Evolutionary conservation across 2,797 vertebrate species (phyloP).

Genomic region (Acropternis orthonyx): DNA sequence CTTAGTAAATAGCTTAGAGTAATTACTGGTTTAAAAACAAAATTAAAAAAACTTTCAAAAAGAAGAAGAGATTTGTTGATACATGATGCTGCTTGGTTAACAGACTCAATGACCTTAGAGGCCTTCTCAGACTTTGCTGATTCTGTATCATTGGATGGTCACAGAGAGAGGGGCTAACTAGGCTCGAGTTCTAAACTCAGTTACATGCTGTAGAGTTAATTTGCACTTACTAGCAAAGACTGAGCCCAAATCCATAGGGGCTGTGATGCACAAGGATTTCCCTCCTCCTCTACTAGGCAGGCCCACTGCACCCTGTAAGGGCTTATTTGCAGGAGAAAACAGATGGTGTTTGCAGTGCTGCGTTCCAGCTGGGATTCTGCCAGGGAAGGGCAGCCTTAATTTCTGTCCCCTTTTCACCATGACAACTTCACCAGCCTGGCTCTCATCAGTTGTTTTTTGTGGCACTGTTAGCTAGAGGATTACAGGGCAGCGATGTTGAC

Average conservation of each 20-base stretch:
- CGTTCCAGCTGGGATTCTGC: conserved; percentile 46
- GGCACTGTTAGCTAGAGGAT: background rate
- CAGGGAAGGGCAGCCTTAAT: conserved; percentile 41
- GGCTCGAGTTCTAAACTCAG: rapidly evolving
- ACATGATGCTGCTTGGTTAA: background rate
- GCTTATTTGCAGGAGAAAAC: conserved; percentile 26
- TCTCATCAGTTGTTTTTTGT: background rate
- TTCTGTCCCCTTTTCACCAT: conserved; percentile 39
- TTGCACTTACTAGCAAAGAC: background rate
- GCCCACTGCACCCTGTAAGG: background rate
- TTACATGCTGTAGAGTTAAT: background rate
- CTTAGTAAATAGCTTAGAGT: background rate
- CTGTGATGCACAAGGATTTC: background rate
- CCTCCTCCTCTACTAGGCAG: background rate
- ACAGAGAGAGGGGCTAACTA: background rate
- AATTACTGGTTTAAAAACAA: background rate
- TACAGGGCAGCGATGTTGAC: background rate
- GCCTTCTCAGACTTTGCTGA: background rate
- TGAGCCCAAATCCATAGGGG: background rate
- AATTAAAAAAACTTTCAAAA: background rate
- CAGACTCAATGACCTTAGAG: background rate
- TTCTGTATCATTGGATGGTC: background rate
- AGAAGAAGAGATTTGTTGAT: background rate
- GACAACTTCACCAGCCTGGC: conserved; percentile 6
- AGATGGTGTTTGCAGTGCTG: conserved; percentile 44